phyloP scores from a whole-genome alignment of 2,797 vertebrate species.

The Oreonectes daqikongensis region DNA sequence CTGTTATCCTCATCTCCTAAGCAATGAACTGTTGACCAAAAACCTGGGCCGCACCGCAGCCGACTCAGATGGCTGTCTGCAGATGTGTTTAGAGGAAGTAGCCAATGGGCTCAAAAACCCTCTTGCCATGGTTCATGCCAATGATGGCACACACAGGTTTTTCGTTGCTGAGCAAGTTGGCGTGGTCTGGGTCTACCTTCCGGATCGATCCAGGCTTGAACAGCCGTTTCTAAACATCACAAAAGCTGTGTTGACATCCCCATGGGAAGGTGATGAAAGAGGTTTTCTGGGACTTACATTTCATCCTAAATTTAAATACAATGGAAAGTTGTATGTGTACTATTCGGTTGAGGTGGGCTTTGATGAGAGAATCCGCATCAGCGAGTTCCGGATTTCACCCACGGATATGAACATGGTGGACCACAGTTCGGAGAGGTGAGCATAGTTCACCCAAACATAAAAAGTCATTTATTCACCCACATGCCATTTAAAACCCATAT shows the following conservation, averaged over 20 bases:
- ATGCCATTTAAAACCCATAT: no score
- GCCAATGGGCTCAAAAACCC: constrained; percentile 90
- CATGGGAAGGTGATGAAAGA: constrained; percentile 95
- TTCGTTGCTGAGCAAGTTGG: constrained; percentile 95
- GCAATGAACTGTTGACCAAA: constrained; percentile 77
- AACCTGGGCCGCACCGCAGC: constrained; percentile 84
- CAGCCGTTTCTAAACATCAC: constrained; percentile 91
- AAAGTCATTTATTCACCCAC: no score
- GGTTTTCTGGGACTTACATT: constrained; percentile 92
- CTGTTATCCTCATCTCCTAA: constrained; percentile 88
- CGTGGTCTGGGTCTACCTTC: constrained; percentile 92
- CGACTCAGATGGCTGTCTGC: constrained; percentile 84
- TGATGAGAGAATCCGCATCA: constrained; percentile 92
- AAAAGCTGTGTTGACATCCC: constrained; percentile 86
- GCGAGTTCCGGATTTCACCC: constrained; percentile 89
- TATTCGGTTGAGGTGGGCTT: constrained; percentile 87
- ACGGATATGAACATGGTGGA: constrained; percentile 88
- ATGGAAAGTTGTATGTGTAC: constrained; percentile 90
- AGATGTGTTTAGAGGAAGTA: constrained; percentile 89
- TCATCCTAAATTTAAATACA: constrained; percentile 88
- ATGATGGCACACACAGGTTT: constrained; percentile 90
- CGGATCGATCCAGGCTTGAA: constrained; percentile 80
- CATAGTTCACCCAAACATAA: no score
- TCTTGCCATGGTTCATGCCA: constrained; percentile 90
- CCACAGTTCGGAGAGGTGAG: constrained; percentile 91